Conservation (phyloP, 2,113 vertebrate genomes). For the Strigops habroptila region DNA sequence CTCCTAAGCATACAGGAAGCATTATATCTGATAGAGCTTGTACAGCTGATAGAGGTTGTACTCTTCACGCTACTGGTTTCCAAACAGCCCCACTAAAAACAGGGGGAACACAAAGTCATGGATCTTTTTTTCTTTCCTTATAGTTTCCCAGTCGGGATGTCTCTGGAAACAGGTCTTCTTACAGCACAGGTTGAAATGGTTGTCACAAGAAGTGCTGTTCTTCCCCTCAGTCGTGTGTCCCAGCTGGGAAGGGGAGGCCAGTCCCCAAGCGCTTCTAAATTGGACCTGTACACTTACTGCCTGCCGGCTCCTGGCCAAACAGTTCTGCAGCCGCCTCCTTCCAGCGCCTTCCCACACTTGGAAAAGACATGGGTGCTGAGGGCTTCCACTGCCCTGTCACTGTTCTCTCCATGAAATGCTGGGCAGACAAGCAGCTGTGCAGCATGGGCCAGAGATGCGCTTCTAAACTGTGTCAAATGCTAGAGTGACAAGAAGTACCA, state of each 20-base stretch:
- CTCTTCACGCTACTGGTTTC: not conserved
- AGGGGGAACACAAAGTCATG: not conserved
- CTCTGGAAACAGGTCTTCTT: not conserved
- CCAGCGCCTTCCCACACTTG: not conserved
- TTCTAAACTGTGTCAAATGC: not conserved
- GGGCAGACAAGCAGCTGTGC: not conserved
- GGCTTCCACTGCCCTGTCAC: not conserved
- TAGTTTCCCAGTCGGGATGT: not conserved
- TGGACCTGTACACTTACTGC: not conserved
- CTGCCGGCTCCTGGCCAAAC: not conserved
- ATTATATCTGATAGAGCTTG: not conserved
- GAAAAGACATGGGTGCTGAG: not conserved
- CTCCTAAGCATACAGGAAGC: not conserved
- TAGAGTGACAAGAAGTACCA: not conserved
- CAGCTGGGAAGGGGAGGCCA: not conserved
- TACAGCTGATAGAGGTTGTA: not conserved
- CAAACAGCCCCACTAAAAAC: not conserved
- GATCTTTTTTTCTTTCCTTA: not conserved
- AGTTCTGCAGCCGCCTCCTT: not conserved
- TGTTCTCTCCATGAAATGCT: not conserved
- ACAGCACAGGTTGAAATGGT: fast-evolving
- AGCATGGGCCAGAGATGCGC: not conserved
- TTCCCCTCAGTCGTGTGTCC: not conserved
- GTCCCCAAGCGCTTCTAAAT: fast-evolving
- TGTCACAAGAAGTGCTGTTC: not conserved